Percentiles rank a stretch among this genome's conserved stretches.
phyloP scores from a whole-genome alignment of 2,888 invertebrate species.

The Oasisia sp. region DNA sequence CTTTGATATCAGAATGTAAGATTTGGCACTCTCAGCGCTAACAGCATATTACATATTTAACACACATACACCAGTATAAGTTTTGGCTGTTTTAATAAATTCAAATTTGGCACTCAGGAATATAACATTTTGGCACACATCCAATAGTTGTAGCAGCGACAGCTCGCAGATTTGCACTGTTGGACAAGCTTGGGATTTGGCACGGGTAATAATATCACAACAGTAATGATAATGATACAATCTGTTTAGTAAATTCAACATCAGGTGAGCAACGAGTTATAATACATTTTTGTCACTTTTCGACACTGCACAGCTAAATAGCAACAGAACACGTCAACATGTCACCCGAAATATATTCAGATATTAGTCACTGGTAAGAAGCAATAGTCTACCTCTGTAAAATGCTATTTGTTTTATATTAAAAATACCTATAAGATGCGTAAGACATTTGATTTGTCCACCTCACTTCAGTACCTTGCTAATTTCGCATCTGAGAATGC shows the following conservation, averaged over 20 bases:
- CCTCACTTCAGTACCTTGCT: neutral
- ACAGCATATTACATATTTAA: neutral
- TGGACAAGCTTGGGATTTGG: neutral
- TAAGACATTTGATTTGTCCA: neutral
- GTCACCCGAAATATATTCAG: neutral
- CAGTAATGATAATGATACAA: neutral
- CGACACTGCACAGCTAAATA: neutral
- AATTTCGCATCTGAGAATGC: neutral
- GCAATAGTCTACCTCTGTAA: neutral
- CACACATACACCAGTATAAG: slow-evolving; percentile 10
- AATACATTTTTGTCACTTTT: neutral
- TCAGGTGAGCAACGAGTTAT: neutral
- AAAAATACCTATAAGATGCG: neutral
- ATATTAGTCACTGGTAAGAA: neutral
- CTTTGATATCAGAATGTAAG: neutral
- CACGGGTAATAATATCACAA: neutral
- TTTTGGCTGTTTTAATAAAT: neutral
- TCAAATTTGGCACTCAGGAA: neutral
- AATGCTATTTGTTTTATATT: neutral
- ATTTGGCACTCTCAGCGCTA: neutral
- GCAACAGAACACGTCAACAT: neutral
- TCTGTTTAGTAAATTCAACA: neutral
- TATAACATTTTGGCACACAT: neutral
- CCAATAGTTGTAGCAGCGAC: neutral
- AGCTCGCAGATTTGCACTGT: neutral